Evolutionary conservation across 37 sponge, comb jelly and placozoan genomes (phyloP).

Genomic region (Tethya wilhelma): DNA sequence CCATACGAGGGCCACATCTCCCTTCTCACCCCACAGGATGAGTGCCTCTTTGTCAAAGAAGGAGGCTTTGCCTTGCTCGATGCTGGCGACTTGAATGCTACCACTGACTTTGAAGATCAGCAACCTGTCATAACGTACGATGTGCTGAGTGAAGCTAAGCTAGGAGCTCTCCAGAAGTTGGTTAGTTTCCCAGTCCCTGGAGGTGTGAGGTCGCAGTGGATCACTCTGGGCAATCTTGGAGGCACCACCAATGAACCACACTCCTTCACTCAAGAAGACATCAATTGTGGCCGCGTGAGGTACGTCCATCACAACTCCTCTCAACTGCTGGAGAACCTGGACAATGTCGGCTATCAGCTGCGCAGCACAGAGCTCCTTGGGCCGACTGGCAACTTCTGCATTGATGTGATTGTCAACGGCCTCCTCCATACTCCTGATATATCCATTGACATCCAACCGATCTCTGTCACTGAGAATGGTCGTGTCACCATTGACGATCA

Average conservation of each 20-base stretch:
- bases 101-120: conserved; percentile 56
- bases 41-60: conserved; percentile 34
- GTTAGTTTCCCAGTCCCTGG: not conserved
- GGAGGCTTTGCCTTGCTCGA: not conserved
- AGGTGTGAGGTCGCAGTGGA: not conserved
- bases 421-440: conserved; percentile 14
- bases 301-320: conserved; percentile 37
- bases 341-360: conserved; percentile 18
- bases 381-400: conserved; percentile 12
- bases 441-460: not conserved
- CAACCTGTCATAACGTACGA: conserved; percentile 24
- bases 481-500: not conserved
- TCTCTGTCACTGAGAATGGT: conserved; percentile 29
- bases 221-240: not conserved
- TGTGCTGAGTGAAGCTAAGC: not conserved
- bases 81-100: conserved; percentile 17
- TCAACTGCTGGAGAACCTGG: not conserved
- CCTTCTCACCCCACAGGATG: not conserved
- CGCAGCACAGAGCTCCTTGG: conserved; percentile 30
- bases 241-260: not conserved
- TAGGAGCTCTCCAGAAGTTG: conserved; percentile 18
- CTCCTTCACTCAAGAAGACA: conserved; percentile 52
- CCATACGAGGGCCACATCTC: conserved; percentile 28
- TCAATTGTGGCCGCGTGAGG: conserved; percentile 6
- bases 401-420: conserved; percentile 10